Percentiles rank a stretch among this genome's conserved stretches.
Evolutionary conservation across 2,113 vertebrate species (phyloP).

Genomic region (Macroglossus sobrinus): DNA sequence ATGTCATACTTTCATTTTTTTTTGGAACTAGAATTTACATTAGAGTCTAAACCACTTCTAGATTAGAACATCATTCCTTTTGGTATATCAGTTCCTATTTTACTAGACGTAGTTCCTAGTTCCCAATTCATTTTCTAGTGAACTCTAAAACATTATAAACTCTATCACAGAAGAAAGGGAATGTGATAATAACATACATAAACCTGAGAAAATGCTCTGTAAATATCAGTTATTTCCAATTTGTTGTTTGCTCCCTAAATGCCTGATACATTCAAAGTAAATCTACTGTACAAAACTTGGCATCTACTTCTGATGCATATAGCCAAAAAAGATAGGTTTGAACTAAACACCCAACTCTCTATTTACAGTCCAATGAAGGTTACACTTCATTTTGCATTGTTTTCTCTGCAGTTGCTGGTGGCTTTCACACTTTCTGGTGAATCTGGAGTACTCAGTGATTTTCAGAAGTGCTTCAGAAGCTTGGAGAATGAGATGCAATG

Average conservation of each 20-base stretch:
- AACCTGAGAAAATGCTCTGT: slow-evolving; percentile 10
- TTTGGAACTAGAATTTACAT: background rate
- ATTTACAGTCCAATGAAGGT: background rate
- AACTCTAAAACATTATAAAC: background rate
- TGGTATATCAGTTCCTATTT: background rate
- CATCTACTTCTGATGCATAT: background rate
- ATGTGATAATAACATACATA: background rate
- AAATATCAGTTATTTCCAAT: background rate
- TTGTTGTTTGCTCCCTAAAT: background rate
- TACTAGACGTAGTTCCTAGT: background rate
- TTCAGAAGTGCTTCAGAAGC: background rate
- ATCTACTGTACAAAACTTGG: background rate
- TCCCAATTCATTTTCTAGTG: background rate
- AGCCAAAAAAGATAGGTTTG: background rate
- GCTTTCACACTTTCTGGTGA: background rate
- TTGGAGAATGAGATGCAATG: background rate
- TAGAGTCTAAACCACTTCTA: background rate
- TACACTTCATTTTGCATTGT: background rate
- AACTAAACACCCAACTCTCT: background rate
- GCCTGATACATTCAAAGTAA: background rate
- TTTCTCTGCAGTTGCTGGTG: background rate
- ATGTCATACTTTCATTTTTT: background rate
- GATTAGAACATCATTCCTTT: background rate
- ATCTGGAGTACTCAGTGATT: background rate
- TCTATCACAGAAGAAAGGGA: background rate